Percentiles rank a stretch among this genome's conserved stretches.
Evolutionary conservation across 2,888 invertebrate genomes (phyloP).

Genomic region (Camponotus fellah): DNA sequence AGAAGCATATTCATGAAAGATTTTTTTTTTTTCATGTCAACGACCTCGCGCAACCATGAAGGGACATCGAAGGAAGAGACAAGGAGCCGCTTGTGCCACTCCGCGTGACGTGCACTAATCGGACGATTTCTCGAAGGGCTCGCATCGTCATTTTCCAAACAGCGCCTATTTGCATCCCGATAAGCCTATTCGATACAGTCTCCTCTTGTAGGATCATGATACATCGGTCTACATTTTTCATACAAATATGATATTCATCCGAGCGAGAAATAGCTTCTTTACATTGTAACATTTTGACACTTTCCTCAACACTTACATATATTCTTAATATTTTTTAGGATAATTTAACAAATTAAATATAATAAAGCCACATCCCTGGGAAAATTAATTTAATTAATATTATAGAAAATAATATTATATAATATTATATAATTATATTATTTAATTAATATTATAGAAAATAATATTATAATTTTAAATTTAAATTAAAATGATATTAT

Average conservation of each 20-base stretch:
- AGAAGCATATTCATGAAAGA: slow-evolving; percentile 74
- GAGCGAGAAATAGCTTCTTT: neutral
- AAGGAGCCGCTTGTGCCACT: slow-evolving; percentile 69
- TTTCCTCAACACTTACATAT: neutral
- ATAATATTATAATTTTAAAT: no score
- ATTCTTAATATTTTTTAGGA: neutral
- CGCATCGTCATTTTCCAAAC: slow-evolving; percentile 55
- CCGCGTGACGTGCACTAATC: slow-evolving; percentile 54
- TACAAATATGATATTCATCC: neutral
- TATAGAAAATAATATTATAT: no score
- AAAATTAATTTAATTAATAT: neutral
- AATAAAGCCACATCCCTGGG: neutral
- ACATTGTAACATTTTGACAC: neutral
- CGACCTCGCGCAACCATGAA: slow-evolving; percentile 57
- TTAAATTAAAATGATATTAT: neutral
- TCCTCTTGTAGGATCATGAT: slow-evolving; percentile 19
- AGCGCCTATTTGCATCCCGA: slow-evolving; percentile 67
- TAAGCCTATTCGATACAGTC: slow-evolving; percentile 49
- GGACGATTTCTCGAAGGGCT: slow-evolving; percentile 57
- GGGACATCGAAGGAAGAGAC: slow-evolving; percentile 67
- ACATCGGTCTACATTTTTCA: slow-evolving; percentile 26
- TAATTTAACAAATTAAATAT: neutral
- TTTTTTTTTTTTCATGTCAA: slow-evolving; percentile 63
- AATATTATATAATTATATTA: no score
- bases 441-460: no score